A percentile compares a stretch with the other conserved stretches of the same genome.
Evolutionary conservation across 2,888 invertebrate genomes (phyloP).

Genomic region (Iselma pallidipennis): DNA sequence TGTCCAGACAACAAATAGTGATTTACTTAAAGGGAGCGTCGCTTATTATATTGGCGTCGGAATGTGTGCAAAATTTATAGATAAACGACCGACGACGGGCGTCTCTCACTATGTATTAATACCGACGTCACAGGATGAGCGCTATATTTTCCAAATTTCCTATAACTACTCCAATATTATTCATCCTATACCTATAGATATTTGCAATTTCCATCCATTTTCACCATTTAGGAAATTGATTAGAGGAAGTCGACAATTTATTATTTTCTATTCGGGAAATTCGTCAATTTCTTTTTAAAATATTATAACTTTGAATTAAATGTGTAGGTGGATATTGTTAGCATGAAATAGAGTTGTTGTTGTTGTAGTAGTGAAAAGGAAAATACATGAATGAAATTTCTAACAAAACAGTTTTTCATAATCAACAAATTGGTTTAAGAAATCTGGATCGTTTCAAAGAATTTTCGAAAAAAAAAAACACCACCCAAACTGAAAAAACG

Average conservation of each 20-base stretch:
- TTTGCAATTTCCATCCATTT: constrained; percentile 3
- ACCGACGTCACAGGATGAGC: constrained; percentile 36
- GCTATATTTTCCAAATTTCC: constrained; percentile 33
- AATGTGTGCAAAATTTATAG: constrained; percentile 48
- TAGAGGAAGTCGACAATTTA: not conserved
- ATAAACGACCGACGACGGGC: constrained; percentile 46
- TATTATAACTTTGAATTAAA: not conserved
- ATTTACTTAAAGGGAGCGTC: constrained; percentile 19
- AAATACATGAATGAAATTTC: not conserved
- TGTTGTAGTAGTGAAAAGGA: not conserved
- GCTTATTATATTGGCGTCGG: constrained; percentile 43
- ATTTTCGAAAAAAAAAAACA: no score
- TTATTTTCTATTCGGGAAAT: not conserved
- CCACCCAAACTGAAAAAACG: no score
- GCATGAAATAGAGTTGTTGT: not conserved
- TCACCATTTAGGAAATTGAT: not conserved
- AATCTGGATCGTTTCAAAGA: not conserved
- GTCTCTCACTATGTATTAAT: constrained; percentile 29
- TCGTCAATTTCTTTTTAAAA: not conserved
- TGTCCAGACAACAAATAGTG: constrained; percentile 1
- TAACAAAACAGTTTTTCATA: not conserved
- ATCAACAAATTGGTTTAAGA: no score
- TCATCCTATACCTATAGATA: constrained; percentile 15
- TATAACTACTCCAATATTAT: constrained; percentile 19
- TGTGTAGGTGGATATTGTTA: not conserved